Evolutionary conservation across 2,113 vertebrate genomes (phyloP).

Genomic region (Bubo bubo): DNA sequence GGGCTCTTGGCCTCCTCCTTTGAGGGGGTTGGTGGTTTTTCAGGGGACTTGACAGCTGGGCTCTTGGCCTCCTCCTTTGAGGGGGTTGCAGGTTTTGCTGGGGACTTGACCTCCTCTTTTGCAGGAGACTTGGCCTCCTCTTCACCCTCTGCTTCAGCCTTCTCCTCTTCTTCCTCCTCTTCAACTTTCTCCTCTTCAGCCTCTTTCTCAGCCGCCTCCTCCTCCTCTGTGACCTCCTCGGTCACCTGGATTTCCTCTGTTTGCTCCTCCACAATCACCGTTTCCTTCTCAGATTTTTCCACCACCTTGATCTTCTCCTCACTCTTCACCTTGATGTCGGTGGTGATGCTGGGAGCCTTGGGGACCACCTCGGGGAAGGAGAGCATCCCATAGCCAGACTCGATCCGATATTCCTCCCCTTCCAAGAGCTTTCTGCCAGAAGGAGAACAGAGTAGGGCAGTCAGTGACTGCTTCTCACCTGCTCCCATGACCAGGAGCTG

Average conservation of each 20-base stretch:
- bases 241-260: conserved; percentile 89
- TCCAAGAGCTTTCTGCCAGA: conserved; percentile 88
- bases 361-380: conserved; percentile 80
- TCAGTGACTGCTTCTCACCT: background rate
- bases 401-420: conserved; percentile 89
- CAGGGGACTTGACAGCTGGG: background rate
- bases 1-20: conserved; percentile 16
- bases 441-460: background rate
- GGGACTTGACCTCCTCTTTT: conserved; percentile 55
- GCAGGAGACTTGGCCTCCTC: conserved; percentile 55
- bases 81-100: background rate
- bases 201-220: conserved; percentile 77
- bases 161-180: conserved; percentile 33
- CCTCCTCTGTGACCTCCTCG: conserved; percentile 88
- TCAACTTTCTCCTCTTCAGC: conserved; percentile 39
- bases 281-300: conserved; percentile 87
- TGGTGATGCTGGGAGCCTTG: conserved; percentile 71
- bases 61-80: conserved; percentile 48
- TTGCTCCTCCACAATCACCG: conserved; percentile 89
- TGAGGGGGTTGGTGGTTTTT: background rate
- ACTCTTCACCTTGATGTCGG: conserved; percentile 84
- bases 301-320: conserved; percentile 82
- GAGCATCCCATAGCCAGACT: conserved; percentile 79
- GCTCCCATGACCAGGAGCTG: background rate
- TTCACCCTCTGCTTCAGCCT: conserved; percentile 31